These are phyloP conservation scores for Glandiceps talaboti DNA, from an alignment of 53 echinoderm and acorn worm genomes.

Conservation along the genomic window DNA sequence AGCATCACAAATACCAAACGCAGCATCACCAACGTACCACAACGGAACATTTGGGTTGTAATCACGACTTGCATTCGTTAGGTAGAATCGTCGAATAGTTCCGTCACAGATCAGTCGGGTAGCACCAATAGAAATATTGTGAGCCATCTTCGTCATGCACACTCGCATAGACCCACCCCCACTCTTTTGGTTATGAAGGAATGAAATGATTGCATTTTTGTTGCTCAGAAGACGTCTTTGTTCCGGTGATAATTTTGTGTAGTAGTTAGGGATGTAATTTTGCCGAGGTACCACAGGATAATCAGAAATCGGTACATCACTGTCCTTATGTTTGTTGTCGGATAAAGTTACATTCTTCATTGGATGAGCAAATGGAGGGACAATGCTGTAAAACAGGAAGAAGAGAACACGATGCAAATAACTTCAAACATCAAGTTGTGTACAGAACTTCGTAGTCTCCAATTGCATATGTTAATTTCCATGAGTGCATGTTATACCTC, in stretches of 20 bases:
- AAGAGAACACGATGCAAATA: too few species aligned
- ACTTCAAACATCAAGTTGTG: too few species aligned
- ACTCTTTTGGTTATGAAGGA: neutral
- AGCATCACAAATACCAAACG: neutral
- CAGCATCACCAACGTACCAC: neutral
- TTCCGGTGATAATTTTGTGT: neutral
- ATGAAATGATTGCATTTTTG: neutral
- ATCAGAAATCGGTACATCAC: neutral
- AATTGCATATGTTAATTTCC: too few species aligned
- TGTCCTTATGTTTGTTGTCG: too few species aligned
- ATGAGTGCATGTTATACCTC: too few species aligned
- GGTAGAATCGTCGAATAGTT: neutral
- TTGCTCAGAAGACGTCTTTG: neutral
- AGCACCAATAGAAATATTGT: neutral
- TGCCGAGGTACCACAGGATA: neutral
- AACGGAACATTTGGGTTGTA: neutral
- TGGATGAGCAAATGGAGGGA: too few species aligned
- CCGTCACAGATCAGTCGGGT: neutral
- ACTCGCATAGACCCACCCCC: neutral
- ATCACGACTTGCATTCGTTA: neutral
- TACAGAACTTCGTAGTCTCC: too few species aligned
- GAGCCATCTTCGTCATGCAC: neutral
- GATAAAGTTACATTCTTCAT: too few species aligned
- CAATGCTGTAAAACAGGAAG: too few species aligned
- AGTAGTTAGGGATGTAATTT: neutral